Percentiles rank a stretch among this genome's conserved stretches.
Conservation (phyloP, 1,140 invertebrate genomes). For the Leptinotarsa defecta region DNA sequence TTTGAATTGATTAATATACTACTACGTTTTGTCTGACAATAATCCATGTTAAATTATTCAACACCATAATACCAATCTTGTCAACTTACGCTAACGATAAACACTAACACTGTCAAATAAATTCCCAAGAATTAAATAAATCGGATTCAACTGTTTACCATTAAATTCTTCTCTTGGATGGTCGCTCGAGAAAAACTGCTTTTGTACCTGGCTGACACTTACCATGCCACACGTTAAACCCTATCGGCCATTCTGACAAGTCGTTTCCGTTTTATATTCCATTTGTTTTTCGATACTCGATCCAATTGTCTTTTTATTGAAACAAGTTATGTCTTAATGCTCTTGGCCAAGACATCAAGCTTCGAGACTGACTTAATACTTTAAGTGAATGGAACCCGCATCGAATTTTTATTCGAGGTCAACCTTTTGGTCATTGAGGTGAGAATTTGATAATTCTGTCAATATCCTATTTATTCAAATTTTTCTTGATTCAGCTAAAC, state of each 20-base stretch:
- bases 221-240: neutral
- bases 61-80: slow-evolving; percentile 15
- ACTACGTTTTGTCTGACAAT: slow-evolving; percentile 9
- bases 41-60: slow-evolving; percentile 21
- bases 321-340: slow-evolving; percentile 1
- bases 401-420: neutral
- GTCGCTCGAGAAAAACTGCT: neutral
- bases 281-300: slow-evolving; percentile 8
- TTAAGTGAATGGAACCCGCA: neutral
- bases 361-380: neutral
- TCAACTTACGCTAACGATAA: slow-evolving; percentile 10
- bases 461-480: too few species aligned
- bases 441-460: too few species aligned
- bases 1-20: slow-evolving; percentile 11
- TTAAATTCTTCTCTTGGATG: slow-evolving; percentile 10
- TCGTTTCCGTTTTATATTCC: slow-evolving; percentile 6
- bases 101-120: slow-evolving; percentile 14
- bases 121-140: slow-evolving; percentile 12
- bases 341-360: neutral
- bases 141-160: slow-evolving; percentile 18
- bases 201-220: slow-evolving; percentile 4
- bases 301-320: neutral
- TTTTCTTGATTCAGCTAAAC: too few species aligned
- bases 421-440: neutral
- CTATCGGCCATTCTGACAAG: neutral